phyloP scores from a whole-genome alignment of 1,140 invertebrate species.

The Vanessa atalanta region DNA sequence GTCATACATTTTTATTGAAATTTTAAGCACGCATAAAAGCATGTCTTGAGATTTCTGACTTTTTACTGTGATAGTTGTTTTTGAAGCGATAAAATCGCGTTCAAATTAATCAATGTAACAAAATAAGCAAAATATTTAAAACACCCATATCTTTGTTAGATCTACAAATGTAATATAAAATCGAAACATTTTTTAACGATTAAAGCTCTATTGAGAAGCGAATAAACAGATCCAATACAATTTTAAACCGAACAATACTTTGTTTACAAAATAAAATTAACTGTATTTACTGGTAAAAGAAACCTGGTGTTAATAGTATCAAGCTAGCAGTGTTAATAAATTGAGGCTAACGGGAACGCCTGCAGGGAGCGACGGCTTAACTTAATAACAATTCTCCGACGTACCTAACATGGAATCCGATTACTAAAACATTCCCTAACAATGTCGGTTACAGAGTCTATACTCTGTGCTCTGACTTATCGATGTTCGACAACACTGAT shows the following conservation, averaged over 20 bases:
- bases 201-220: no score
- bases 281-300: background rate
- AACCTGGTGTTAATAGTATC: background rate
- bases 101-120: no score
- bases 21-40: background rate
- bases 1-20: background rate
- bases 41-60: no score
- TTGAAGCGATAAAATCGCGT: no score
- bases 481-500: background rate
- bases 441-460: background rate
- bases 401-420: background rate
- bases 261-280: background rate
- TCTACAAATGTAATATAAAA: no score
- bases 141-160: no score
- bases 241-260: no score
- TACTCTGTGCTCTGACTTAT: background rate
- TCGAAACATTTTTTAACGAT: no score
- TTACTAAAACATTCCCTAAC: background rate
- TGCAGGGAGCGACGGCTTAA: background rate
- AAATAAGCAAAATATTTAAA: no score
- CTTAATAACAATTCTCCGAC: background rate
- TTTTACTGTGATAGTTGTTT: no score
- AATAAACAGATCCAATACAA: no score
- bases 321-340: background rate
- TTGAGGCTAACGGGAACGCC: background rate